A percentile compares a stretch with the other conserved stretches of the same genome.
phyloP scores from a whole-genome alignment of 2,797 vertebrate genomes.

The Lagorchestes hirsutus region DNA sequence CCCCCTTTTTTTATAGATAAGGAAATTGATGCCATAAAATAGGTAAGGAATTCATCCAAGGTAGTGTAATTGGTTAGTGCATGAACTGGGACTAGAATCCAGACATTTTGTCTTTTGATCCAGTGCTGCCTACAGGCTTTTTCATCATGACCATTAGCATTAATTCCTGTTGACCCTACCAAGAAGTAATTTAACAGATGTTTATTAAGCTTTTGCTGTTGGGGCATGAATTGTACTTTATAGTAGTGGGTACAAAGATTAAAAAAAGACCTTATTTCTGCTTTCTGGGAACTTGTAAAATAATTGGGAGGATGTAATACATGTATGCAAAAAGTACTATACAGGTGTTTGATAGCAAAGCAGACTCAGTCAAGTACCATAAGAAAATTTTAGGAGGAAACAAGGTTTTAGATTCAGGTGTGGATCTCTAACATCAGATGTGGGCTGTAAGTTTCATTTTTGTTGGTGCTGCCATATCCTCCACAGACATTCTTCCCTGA shows the following conservation, averaged over 20 bases:
- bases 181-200: neutral
- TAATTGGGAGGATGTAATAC: neutral
- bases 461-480: neutral
- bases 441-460: neutral
- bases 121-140: neutral
- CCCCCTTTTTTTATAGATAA: neutral
- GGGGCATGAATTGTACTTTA: neutral
- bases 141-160: neutral
- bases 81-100: neutral
- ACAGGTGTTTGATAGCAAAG: neutral
- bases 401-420: neutral
- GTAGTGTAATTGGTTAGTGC: neutral
- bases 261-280: neutral
- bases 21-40: neutral
- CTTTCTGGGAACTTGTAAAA: neutral
- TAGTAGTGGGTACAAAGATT: neutral
- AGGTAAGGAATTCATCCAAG: neutral
- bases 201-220: neutral
- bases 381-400: neutral
- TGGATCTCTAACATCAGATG: neutral
- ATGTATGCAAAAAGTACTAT: neutral
- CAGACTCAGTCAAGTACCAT: neutral
- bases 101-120: neutral
- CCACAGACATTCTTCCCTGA: neutral
- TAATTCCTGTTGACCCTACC: neutral